A percentile compares a stretch with the other conserved stretches of the same genome.
phyloP scores from a whole-genome alignment of 2,888 invertebrate species.

The Nematopogon swammerdamellus region DNA sequence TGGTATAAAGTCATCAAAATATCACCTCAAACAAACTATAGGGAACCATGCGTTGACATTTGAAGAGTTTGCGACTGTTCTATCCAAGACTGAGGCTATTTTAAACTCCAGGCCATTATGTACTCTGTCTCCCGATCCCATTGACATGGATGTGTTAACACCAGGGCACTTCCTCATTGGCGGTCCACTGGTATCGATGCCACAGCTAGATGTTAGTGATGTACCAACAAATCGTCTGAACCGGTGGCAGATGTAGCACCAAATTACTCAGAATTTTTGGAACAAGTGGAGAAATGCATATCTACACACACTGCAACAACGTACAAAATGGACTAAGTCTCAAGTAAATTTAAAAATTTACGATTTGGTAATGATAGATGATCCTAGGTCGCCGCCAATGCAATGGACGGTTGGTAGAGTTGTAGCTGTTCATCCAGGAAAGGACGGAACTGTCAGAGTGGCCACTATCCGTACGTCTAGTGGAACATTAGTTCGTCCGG shows the following conservation, averaged over 20 bases:
- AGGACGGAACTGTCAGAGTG: no score
- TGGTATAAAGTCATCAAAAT: slow-evolving; percentile 15
- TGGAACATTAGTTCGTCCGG: no score
- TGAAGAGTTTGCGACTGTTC: slow-evolving; percentile 11
- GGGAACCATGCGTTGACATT: slow-evolving; percentile 11
- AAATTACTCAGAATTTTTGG: slow-evolving; percentile 6
- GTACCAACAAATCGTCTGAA: slow-evolving; percentile 1
- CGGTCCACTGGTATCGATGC: background rate
- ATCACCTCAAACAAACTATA: slow-evolving; percentile 14
- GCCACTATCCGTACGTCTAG: no score
- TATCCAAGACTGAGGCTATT: slow-evolving; percentile 14
- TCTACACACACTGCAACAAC: slow-evolving; percentile 4
- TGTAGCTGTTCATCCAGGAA: no score
- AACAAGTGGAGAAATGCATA: slow-evolving; percentile 5
- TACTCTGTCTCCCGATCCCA: slow-evolving; percentile 3
- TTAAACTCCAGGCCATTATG: slow-evolving; percentile 13
- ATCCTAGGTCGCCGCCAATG: no score
- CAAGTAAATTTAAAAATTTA: background rate
- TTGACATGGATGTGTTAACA: background rate
- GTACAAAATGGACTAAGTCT: slow-evolving; percentile 5
- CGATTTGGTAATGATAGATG: no score
- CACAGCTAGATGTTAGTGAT: slow-evolving; percentile 5
- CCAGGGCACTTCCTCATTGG: slow-evolving; percentile 1
- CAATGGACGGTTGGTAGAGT: no score
- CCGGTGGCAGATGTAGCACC: slow-evolving; percentile 7